Percentiles rank a stretch among this genome's conserved stretches.
phyloP scores from a whole-genome alignment of 2,113 vertebrate species.

The Sigmodon hispidus region DNA sequence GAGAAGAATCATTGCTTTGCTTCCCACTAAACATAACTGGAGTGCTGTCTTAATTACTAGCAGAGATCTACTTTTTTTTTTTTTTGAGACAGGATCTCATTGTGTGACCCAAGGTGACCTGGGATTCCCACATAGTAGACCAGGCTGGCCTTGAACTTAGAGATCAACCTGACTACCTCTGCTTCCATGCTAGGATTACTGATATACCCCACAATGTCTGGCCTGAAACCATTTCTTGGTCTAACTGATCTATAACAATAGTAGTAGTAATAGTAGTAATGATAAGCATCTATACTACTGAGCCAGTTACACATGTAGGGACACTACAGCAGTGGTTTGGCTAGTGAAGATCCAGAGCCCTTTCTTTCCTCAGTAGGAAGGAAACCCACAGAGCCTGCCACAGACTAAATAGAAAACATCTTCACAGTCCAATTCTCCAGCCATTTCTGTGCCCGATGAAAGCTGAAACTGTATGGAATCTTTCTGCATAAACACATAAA shows the following conservation, averaged over 20 bases:
- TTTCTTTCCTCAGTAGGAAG: background rate
- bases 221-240: background rate
- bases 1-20: background rate
- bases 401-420: background rate
- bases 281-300: too few relatives aligned
- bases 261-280: background rate
- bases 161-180: background rate
- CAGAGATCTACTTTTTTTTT: background rate
- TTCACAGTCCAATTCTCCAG: background rate
- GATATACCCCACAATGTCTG: background rate
- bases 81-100: background rate
- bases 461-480: background rate
- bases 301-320: background rate
- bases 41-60: background rate
- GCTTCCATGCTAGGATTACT: background rate
- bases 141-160: background rate
- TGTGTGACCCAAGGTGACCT: background rate
- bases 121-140: background rate
- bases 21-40: background rate
- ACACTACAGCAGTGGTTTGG: background rate
- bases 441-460: background rate
- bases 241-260: background rate
- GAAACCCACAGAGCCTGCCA: rapidly evolving
- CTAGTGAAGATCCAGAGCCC: background rate
- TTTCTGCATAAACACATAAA: background rate